Percentiles rank a stretch among this genome's conserved stretches.
Evolutionary conservation across 2,113 vertebrate species (phyloP).

Genomic region (Tor tambroides): DNA sequence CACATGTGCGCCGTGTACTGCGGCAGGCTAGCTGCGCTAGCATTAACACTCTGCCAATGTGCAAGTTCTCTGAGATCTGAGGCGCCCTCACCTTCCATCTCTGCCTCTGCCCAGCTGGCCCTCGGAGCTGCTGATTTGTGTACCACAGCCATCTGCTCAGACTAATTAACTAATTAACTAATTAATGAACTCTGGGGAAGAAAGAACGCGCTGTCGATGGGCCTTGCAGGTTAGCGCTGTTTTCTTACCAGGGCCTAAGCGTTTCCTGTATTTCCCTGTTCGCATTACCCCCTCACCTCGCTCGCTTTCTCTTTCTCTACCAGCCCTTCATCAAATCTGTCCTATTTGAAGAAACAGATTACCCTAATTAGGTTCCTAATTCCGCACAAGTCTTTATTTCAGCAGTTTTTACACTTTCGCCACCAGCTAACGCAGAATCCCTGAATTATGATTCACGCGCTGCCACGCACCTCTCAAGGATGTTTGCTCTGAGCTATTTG

Average conservation of each 20-base stretch:
- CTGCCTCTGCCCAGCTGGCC: slow-evolving; percentile 59
- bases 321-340: slow-evolving; percentile 49
- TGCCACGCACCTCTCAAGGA: slow-evolving; percentile 26
- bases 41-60: slow-evolving; percentile 25
- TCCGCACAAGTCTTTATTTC: slow-evolving; percentile 50
- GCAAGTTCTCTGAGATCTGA: slow-evolving; percentile 50
- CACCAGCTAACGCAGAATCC: slow-evolving; percentile 38
- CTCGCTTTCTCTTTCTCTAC: slow-evolving; percentile 2
- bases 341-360: slow-evolving; percentile 58
- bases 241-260: slow-evolving; percentile 68
- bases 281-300: not conserved
- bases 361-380: slow-evolving; percentile 58
- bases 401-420: slow-evolving; percentile 33
- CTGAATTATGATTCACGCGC: slow-evolving; percentile 46
- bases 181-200: slow-evolving; percentile 79
- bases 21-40: slow-evolving; percentile 1
- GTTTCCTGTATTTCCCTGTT: not conserved
- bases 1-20: not conserved
- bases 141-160: slow-evolving; percentile 77
- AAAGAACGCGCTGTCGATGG: slow-evolving; percentile 68
- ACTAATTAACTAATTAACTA: slow-evolving; percentile 83
- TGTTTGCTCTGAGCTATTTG: slow-evolving; percentile 55
- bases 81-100: slow-evolving; percentile 67
- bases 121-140: slow-evolving; percentile 73
- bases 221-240: slow-evolving; percentile 56